Base-by-base conservation (phyloP, 2,113 vertebrate genomes). In the Indri indri region DNA sequence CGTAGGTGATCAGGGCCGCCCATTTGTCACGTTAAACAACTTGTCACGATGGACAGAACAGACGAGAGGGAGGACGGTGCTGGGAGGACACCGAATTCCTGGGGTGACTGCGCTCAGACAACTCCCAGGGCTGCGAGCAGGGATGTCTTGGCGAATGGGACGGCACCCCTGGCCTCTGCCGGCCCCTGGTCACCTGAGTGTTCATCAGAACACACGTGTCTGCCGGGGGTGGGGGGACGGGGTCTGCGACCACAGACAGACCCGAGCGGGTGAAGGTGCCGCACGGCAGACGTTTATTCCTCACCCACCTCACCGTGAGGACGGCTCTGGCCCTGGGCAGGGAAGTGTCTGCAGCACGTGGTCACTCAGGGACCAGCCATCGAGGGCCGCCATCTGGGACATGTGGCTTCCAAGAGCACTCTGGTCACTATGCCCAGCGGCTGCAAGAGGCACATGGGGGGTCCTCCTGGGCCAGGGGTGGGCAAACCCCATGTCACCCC, bases 181-280 rank as follows among this genome's bases (percentile, higher is more conserved):
- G 77, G 0, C 50, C 1, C 1, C 22, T 1, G 25, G n/a, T 5
- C 14, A 10, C 3, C 14, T 22, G 18, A 8, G 34, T 0, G 1
- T 16, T 47, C 1, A 0, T 17, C 1, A 1, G 34, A 66, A 63
- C 68, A 40, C 63, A 14, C 13, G 0, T 59, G 77, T 22, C 65
- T 91, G 20, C 50, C 59, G 8, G 81, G 50, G 68, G 9, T 18
- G 52, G 57, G 1, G 5, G 10, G 47, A 11, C 47, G 17, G 37
- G 2, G 32, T 50, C 66, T 66, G 32, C 7, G 8, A 37, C 9
- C 18, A 30, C 89, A 42, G 50, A 20, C 0, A 8, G 30, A 23
- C 32, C 32, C 40, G 30, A 12, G 37, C 68, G 11, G 11, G 68
- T n/a, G 22, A 40, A 17, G 68, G 10, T 12, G 68, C 20, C 9